phyloP scores from a whole-genome alignment of 1,140 invertebrate species.

The Dendrolimus punctatus region DNA sequence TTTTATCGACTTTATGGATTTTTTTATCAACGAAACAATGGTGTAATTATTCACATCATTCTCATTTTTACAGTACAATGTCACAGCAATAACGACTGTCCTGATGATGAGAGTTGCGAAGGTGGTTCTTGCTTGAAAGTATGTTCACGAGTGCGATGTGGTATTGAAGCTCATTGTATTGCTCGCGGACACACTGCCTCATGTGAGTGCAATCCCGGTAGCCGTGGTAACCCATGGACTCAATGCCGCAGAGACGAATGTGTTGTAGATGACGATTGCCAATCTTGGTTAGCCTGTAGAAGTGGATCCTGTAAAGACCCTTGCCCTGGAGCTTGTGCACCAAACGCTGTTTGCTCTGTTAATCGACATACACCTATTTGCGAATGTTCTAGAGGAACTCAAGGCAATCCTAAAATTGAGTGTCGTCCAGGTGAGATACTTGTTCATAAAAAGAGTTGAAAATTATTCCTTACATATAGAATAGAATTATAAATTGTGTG shows the following conservation, averaged over 20 bases:
- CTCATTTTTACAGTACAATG: slow-evolving; percentile 80
- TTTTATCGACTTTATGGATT: slow-evolving; percentile 1
- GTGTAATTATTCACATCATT: slow-evolving; percentile 6
- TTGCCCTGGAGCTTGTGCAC: slow-evolving; percentile 82
- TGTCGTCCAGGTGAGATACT: slow-evolving; percentile 74
- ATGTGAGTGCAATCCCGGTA: slow-evolving; percentile 85
- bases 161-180: slow-evolving; percentile 84
- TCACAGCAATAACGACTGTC: slow-evolving; percentile 87
- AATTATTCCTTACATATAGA: too few species aligned
- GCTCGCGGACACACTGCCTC: slow-evolving; percentile 82
- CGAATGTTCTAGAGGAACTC: slow-evolving; percentile 86
- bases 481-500: slow-evolving; percentile 1
- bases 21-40: neutral
- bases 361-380: slow-evolving; percentile 84
- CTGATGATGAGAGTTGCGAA: slow-evolving; percentile 86
- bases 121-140: slow-evolving; percentile 88
- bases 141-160: slow-evolving; percentile 86
- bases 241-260: slow-evolving; percentile 87
- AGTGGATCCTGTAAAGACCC: slow-evolving; percentile 85
- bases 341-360: slow-evolving; percentile 80
- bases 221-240: slow-evolving; percentile 82
- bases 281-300: slow-evolving; percentile 81
- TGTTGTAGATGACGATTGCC: slow-evolving; percentile 80
- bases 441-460: too few species aligned
- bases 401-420: slow-evolving; percentile 81